These are phyloP conservation scores for Epinotia brunnichana DNA, from an alignment of 2,888 invertebrate genomes.

Conservation along the genomic window DNA sequence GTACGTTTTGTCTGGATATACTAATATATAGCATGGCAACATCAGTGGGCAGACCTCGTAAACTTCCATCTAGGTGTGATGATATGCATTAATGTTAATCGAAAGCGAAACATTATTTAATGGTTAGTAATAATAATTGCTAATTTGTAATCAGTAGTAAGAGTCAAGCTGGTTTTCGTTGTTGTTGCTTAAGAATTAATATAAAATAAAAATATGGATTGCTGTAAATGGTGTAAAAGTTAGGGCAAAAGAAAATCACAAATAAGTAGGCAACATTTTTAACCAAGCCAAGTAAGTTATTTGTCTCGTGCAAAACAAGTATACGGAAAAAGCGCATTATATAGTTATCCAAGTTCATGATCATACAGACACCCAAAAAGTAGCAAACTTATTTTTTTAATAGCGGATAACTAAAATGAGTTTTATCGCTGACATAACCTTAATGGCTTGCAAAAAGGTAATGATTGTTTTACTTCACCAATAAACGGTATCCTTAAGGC, in stretches of 20 bases:
- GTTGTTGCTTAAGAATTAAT: background rate
- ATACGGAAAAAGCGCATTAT: background rate
- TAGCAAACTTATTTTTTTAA: background rate
- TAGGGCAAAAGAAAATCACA: constrained; percentile 19
- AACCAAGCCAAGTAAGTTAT: background rate
- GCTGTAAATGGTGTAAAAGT: constrained; percentile 3
- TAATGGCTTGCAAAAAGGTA: no score
- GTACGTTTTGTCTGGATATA: no score
- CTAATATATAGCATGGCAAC: background rate
- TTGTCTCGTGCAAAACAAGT: background rate
- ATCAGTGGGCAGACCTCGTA: background rate
- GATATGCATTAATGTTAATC: constrained; percentile 11
- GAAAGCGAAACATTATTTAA: constrained; percentile 21
- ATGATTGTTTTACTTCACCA: background rate
- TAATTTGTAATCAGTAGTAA: background rate
- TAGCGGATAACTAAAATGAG: background rate
- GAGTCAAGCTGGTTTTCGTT: background rate
- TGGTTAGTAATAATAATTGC: constrained; percentile 20
- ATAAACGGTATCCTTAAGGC: background rate
- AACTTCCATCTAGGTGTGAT: constrained; percentile 22
- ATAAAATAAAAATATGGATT: background rate
- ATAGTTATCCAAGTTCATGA: background rate
- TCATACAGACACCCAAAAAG: background rate
- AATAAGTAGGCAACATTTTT: background rate
- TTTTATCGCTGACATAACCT: background rate